Evolutionary conservation across 2,888 invertebrate genomes (phyloP).

Genomic region (Drosophila kambysellisi): DNA sequence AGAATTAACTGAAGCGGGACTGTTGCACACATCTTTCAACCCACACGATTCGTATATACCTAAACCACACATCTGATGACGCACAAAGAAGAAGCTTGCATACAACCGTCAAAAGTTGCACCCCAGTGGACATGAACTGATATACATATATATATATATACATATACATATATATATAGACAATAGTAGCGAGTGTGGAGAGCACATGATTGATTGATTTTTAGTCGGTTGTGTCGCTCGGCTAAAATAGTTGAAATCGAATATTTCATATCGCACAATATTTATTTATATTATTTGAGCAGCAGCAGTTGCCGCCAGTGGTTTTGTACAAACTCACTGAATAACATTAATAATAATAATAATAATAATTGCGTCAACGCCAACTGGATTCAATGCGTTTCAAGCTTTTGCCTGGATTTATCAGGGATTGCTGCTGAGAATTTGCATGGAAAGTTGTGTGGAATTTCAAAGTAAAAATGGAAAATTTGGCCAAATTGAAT

Average conservation of each 20-base stretch:
- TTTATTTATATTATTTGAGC: slow-evolving; percentile 20
- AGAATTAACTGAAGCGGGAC: slow-evolving; percentile 5
- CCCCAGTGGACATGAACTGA: slow-evolving; percentile 5
- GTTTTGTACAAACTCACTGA: slow-evolving; percentile 7
- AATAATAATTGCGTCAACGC: slow-evolving; percentile 15
- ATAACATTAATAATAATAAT: slow-evolving; percentile 17
- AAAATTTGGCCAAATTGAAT: slow-evolving; percentile 55
- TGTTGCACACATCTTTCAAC: background rate
- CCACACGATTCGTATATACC: background rate
- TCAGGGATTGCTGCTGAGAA: slow-evolving; percentile 25
- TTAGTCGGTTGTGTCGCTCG: slow-evolving; percentile 1
- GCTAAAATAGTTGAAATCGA: slow-evolving; percentile 1
- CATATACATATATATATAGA: slow-evolving; percentile 2
- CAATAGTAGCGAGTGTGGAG: background rate
- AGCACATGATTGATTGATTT: slow-evolving; percentile 32
- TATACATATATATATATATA: background rate
- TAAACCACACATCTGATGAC: slow-evolving; percentile 26
- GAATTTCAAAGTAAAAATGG: slow-evolving; percentile 44
- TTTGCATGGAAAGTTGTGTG: slow-evolving; percentile 44
- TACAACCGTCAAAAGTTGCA: slow-evolving; percentile 23
- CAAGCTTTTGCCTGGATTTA: slow-evolving; percentile 28
- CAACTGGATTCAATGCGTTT: slow-evolving; percentile 10
- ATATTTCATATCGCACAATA: slow-evolving; percentile 17
- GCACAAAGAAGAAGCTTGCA: slow-evolving; percentile 25
- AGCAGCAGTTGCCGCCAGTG: slow-evolving; percentile 1